Conservation (phyloP, 2,888 invertebrate genomes). For the Sarcophaga variegata region DNA sequence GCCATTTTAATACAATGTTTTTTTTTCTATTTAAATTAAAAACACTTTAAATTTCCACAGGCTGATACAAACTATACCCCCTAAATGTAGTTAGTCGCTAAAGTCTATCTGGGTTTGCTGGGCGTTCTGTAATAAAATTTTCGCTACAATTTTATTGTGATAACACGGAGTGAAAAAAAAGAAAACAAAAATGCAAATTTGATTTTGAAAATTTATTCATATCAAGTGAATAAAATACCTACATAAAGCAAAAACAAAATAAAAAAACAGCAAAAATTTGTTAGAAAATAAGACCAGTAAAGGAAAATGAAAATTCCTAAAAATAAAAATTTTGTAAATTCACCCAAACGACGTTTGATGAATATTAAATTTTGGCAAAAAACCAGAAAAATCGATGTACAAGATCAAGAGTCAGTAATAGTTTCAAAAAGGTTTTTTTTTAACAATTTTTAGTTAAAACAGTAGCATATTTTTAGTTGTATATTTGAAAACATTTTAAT, state of each 20-base stretch:
- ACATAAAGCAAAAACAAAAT: neutral
- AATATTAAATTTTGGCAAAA: slow-evolving; percentile 72
- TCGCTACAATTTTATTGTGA: neutral
- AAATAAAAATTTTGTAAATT: slow-evolving; percentile 60
- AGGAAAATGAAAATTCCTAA: slow-evolving; percentile 69
- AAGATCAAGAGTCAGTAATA: slow-evolving; percentile 59
- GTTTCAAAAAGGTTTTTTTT: neutral
- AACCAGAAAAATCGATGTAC: slow-evolving; percentile 66
- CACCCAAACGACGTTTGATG: slow-evolving; percentile 66
- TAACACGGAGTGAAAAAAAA: neutral
- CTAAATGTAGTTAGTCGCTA: neutral
- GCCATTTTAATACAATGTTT: neutral
- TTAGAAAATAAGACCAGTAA: neutral
- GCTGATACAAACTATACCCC: neutral
- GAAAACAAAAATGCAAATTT: slow-evolving; percentile 28
- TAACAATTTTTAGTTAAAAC: neutral
- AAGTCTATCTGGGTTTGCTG: neutral
- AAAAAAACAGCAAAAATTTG: neutral
- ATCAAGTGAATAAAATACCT: slow-evolving; percentile 2
- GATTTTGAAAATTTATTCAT: slow-evolving; percentile 24
- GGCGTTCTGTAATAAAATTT: neutral
- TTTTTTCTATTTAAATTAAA: slow-evolving; percentile 21
- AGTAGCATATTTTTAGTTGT: slow-evolving; percentile 6
- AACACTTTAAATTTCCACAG: slow-evolving; percentile 13
- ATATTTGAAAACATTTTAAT: neutral